Evolutionary conservation across 2,888 invertebrate species (phyloP).

Genomic region (Calliphora vomitoria): DNA sequence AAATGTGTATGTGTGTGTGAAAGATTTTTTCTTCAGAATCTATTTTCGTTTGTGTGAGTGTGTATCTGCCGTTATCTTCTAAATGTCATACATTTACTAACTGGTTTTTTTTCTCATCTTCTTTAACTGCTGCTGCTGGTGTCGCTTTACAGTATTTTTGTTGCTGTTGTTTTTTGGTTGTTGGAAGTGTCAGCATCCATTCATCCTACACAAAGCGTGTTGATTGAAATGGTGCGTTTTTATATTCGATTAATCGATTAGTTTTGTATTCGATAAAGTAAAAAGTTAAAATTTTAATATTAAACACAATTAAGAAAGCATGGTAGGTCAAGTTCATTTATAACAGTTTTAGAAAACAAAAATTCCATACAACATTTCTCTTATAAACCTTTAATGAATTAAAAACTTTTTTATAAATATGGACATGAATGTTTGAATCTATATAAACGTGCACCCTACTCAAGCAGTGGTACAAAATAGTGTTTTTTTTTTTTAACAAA

Average conservation of each 20-base stretch:
- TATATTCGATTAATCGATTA: slow-evolving; percentile 31
- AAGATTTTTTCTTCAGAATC: background rate
- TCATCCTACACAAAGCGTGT: slow-evolving; percentile 55
- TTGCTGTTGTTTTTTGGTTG: too few relatives aligned
- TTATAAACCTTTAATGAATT: too few relatives aligned
- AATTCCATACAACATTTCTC: too few relatives aligned
- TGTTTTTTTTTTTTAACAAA: too few relatives aligned
- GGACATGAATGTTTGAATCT: too few relatives aligned
- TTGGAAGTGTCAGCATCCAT: slow-evolving; percentile 41
- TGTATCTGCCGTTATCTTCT: slow-evolving; percentile 36
- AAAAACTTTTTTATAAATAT: too few relatives aligned
- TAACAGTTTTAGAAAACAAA: too few relatives aligned
- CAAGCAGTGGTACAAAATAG: too few relatives aligned
- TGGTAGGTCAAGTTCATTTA: too few relatives aligned
- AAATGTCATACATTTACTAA: slow-evolving; percentile 67
- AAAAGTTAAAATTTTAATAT: too few relatives aligned
- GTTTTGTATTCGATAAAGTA: background rate
- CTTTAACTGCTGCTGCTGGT: slow-evolving; percentile 10
- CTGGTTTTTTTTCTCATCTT: background rate
- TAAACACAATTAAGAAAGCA: too few relatives aligned
- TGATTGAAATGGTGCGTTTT: background rate
- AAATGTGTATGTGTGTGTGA: background rate
- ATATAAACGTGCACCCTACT: too few relatives aligned
- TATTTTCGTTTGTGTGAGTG: slow-evolving; percentile 11
- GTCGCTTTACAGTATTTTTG: background rate